Evolutionary conservation across 1,140 invertebrate species (phyloP).

Genomic region (Orussus abietinus): DNA sequence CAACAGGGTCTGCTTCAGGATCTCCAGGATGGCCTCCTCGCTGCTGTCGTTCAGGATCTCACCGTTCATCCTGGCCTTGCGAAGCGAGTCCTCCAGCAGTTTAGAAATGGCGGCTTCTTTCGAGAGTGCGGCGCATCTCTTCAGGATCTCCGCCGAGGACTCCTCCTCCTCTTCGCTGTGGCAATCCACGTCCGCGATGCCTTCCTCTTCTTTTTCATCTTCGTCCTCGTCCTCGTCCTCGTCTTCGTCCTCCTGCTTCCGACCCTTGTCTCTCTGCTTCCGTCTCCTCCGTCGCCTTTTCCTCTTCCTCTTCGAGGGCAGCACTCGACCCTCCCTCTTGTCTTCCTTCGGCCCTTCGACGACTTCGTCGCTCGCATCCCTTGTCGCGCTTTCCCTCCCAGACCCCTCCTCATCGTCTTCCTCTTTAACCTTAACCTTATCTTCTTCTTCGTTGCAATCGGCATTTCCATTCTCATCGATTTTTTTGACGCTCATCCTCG

Average conservation of each 20-base stretch:
- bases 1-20: conserved; percentile 45
- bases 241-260: conserved; percentile 1
- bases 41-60: conserved; percentile 45
- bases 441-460: too few species aligned
- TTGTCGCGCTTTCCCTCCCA: too few species aligned
- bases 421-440: too few species aligned
- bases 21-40: conserved; percentile 46
- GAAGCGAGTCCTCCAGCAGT: conserved; percentile 45
- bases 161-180: conserved; percentile 16
- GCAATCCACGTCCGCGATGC: conserved; percentile 10
- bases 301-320: conserved; percentile 4
- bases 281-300: conserved; percentile 14
- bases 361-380: too few species aligned
- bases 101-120: conserved; percentile 47
- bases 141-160: conserved; percentile 12
- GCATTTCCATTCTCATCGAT: too few species aligned
- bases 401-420: too few species aligned
- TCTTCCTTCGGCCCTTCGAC: too few species aligned
- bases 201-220: conserved; percentile 14
- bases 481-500: too few species aligned
- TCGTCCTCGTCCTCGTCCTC: conserved; percentile 7
- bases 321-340: too few species aligned
- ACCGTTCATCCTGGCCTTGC: conserved; percentile 43
- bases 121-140: conserved; percentile 24
- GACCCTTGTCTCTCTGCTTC: conserved; percentile 21